Evolutionary conservation across 2,888 invertebrate genomes (phyloP).

Genomic region (Coleophora deauratella): DNA sequence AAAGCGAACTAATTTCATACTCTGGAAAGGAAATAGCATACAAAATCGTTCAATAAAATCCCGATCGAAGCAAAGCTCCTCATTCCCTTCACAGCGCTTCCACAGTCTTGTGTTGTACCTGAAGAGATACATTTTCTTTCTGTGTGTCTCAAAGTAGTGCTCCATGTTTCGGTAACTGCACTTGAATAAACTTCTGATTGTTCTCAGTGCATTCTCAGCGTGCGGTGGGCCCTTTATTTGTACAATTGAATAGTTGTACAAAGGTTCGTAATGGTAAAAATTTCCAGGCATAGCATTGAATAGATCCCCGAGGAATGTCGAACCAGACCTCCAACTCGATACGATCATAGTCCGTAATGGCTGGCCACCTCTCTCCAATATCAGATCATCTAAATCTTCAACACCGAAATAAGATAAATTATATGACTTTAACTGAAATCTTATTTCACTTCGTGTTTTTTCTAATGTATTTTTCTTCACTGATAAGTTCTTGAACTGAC

Average conservation of each 20-base stretch:
- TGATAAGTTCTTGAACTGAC: no score
- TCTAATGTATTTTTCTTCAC: constrained; percentile 24
- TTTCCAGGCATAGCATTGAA: constrained; percentile 88
- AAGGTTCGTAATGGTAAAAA: constrained; percentile 93
- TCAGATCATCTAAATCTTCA: constrained; percentile 77
- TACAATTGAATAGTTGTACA: constrained; percentile 86
- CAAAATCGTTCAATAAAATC: constrained; percentile 85
- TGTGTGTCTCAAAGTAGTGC: constrained; percentile 85
- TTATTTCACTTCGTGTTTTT: constrained; percentile 49
- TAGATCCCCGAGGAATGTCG: constrained; percentile 91
- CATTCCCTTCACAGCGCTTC: constrained; percentile 81
- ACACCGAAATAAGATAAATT: constrained; percentile 51
- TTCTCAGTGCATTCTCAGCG: constrained; percentile 78
- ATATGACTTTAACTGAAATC: constrained; percentile 49
- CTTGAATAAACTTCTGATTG: constrained; percentile 81
- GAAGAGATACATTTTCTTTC: constrained; percentile 84
- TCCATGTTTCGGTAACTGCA: constrained; percentile 85
- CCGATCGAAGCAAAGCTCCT: constrained; percentile 61
- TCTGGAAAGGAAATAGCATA: constrained; percentile 89
- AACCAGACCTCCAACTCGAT: constrained; percentile 94
- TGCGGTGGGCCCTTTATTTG: constrained; percentile 85
- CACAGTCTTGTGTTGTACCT: constrained; percentile 89
- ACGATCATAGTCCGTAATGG: constrained; percentile 85
- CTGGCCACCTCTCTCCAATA: constrained; percentile 79
- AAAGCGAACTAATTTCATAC: constrained; percentile 89